These are phyloP conservation scores for Tupaia chinensis DNA, from an alignment of 2,113 vertebrate genomes.

Conservation along the genomic window DNA sequence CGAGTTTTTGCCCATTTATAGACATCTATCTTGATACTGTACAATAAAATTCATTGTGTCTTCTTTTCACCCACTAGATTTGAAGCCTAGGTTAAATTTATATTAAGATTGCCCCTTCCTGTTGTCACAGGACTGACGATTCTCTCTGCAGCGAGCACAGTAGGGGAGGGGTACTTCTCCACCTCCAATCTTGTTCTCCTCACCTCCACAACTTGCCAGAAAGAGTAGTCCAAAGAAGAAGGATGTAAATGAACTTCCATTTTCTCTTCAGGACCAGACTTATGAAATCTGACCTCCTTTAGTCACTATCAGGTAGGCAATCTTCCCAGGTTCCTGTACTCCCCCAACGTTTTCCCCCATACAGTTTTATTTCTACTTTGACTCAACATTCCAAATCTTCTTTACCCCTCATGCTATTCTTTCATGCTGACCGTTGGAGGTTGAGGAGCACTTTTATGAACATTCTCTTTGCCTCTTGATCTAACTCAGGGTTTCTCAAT, in stretches of 20 bases:
- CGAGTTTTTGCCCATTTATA: conserved; percentile 68
- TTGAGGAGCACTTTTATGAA: not conserved
- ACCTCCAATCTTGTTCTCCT: not conserved
- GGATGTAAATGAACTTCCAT: not conserved
- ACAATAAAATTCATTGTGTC: conserved; percentile 39
- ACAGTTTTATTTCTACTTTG: not conserved
- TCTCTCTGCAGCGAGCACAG: not conserved
- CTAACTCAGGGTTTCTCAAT: not conserved
- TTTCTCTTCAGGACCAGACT: not conserved
- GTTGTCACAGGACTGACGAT: not conserved
- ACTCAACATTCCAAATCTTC: not conserved
- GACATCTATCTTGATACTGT: conserved; percentile 35
- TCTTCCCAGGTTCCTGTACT: not conserved
- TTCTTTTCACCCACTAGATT: conserved; percentile 24
- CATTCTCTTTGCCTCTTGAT: not conserved
- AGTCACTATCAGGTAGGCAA: not conserved
- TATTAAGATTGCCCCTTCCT: not conserved
- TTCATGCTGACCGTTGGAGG: not conserved
- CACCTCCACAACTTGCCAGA: not conserved
- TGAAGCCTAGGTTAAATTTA: not conserved
- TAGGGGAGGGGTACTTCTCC: too few species aligned
- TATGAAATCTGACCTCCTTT: not conserved
- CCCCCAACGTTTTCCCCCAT: not conserved
- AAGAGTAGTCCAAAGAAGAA: not conserved
- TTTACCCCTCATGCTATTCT: not conserved